Conservation (phyloP, 2,113 vertebrate species). For the Columba janthina region DNA sequence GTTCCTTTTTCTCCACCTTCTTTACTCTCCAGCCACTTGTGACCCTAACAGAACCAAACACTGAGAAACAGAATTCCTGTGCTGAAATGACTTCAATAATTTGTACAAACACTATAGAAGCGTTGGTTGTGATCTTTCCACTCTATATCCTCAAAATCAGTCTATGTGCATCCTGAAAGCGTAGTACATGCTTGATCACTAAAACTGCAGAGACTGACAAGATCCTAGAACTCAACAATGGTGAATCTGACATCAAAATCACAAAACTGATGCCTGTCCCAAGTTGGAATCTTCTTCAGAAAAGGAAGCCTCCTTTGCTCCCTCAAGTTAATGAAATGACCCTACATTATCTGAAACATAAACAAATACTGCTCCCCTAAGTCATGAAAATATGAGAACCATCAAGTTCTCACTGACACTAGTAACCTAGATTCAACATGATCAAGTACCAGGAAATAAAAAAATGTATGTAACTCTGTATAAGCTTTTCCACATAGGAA, state of each 20-base stretch:
- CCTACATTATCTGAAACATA: background rate
- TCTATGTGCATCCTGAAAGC: background rate
- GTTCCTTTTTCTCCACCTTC: background rate
- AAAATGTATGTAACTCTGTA: background rate
- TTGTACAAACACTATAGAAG: background rate
- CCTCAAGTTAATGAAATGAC: background rate
- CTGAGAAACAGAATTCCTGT: background rate
- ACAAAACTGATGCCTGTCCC: background rate
- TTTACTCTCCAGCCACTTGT: background rate
- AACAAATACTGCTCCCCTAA: background rate
- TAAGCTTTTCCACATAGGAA: background rate
- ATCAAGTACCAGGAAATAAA: background rate
- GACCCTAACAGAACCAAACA: background rate
- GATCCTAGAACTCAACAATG: background rate
- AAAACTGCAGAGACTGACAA: background rate
- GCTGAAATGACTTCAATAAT: background rate
- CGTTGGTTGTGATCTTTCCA: background rate
- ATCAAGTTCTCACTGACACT: background rate
- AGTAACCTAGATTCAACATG: background rate
- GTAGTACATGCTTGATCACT: background rate
- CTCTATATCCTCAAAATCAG: background rate
- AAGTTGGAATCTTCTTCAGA: background rate
- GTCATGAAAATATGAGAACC: background rate
- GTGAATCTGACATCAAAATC: background rate
- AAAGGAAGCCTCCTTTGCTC: background rate